Evolutionary conservation across 2,113 vertebrate species (phyloP), one percentile per base, ranked within the genome.

Genomic region (Empidonax alnorum): DNA sequence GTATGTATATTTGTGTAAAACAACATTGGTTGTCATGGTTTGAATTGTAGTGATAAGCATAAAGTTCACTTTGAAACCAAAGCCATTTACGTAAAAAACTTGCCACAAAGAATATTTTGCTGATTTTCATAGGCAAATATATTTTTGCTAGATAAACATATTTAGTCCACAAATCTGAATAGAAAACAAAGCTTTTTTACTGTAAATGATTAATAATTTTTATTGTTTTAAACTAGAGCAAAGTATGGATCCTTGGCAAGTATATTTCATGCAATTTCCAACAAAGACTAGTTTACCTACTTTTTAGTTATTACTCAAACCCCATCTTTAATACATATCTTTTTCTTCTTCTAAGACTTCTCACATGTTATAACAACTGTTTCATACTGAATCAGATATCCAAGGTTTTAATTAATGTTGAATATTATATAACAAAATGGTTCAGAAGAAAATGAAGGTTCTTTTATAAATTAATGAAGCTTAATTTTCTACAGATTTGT

Each of bases 1-100:
- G 53, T 17, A 21, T 28, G 94, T 92, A 97, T 95, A 97, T 93
- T 96, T 98, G 58, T 97, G 84, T 47, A 90, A 92, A 96, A 69
- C 86, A 97, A 80, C 4, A 73, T 7, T 84, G 79, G 94, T 97
- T 98, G 97, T 95, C 71, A 85, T 91, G 72, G 73, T 86, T 87
- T 79, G 71, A 86, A 89, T 86, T 73, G 76, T 39, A 49, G 73
- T 55, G 88, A 68, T 81, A 90, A 90, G 96, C 28, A 97, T 72
- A 96, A 81, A 97, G 91, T 93, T 97, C 94, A 76, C 49, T 59
- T 35, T 41, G 58, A 93, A 83, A 74, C 3, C 4, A 44, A 72
- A 59, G 5, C 41, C 14, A 41, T 81, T 55, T 86, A 62, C 2
- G 33, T 50, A 35, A 5, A 89, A 84, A 85, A 81, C n/a, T 55